Percentiles rank a stretch among this genome's conserved stretches.
These are phyloP conservation scores for Melitaea athalia DNA, from an alignment of 2,888 invertebrate genomes.

Conservation along the genomic window DNA sequence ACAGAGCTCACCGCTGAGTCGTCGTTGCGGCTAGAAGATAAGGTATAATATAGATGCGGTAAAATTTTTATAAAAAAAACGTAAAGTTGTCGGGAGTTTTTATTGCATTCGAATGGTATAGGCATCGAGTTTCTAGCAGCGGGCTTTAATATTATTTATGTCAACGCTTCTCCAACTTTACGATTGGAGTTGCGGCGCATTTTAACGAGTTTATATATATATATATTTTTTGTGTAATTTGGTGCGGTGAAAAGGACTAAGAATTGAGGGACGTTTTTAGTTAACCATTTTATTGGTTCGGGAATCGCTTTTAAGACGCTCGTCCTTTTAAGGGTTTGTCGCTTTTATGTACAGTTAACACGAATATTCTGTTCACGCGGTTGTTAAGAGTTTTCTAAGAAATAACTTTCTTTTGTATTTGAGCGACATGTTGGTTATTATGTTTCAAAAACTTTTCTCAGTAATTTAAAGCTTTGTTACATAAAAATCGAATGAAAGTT, in stretches of 20 bases:
- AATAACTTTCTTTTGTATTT: constrained; percentile 15
- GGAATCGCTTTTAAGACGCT: constrained; percentile 35
- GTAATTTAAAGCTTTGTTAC: no score
- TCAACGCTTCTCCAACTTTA: constrained; percentile 65
- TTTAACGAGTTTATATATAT: constrained; percentile 54
- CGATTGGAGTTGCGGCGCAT: constrained; percentile 53
- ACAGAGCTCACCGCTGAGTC: constrained; percentile 28
- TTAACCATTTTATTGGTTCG: constrained; percentile 37
- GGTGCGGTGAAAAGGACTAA: constrained; percentile 56
- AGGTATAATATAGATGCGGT: no score
- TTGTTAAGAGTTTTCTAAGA: constrained; percentile 7
- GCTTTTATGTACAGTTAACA: constrained; percentile 5
- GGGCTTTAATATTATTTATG: constrained; percentile 73
- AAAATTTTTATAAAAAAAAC: constrained; percentile 29
- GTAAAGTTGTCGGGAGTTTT: constrained; percentile 31
- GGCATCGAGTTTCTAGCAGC: constrained; percentile 58
- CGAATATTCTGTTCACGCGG: constrained; percentile 19
- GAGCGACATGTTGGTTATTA: neutral
- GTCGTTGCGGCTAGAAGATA: constrained; percentile 15
- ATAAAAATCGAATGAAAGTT: no score
- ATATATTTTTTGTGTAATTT: constrained; percentile 61
- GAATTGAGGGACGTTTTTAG: constrained; percentile 48
- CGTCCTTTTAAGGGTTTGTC: constrained; percentile 30
- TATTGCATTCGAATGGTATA: constrained; percentile 47
- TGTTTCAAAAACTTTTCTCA: constrained; percentile 1